A percentile compares a stretch with the other conserved stretches of the same genome.
Conservation (phyloP, 2,113 vertebrate genomes). For the Lampris incognitus region DNA sequence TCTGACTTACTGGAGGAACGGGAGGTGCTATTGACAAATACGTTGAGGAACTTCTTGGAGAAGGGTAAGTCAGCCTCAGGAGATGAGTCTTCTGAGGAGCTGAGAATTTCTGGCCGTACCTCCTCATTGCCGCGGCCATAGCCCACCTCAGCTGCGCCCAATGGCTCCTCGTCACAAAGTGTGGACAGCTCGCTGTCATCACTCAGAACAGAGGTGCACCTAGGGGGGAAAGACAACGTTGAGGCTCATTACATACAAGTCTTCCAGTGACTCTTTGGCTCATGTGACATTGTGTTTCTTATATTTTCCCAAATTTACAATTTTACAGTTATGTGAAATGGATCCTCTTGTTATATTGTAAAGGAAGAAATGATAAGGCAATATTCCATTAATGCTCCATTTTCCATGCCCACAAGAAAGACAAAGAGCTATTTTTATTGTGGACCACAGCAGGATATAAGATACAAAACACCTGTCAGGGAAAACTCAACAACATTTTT, state of each 20-base stretch:
- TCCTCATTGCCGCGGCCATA: constrained; percentile 58
- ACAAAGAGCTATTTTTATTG: not conserved
- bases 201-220: constrained; percentile 92
- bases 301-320: too few species aligned
- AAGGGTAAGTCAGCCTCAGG: constrained; percentile 95
- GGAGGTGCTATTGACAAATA: constrained; percentile 97
- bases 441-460: not conserved
- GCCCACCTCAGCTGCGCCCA: constrained; percentile 74
- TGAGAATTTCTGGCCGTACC: constrained; percentile 75
- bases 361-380: too few species aligned
- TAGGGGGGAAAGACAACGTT: constrained; percentile 24
- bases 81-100: constrained; percentile 89
- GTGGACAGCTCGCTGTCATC: constrained; percentile 89
- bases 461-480: too few species aligned
- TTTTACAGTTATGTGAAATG: too few species aligned
- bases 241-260: not conserved
- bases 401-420: not conserved
- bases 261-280: not conserved
- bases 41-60: constrained; percentile 98
- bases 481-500: too few species aligned
- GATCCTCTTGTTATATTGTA: too few species aligned
- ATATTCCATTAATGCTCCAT: too few species aligned
- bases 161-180: constrained; percentile 85
- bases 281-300: not conserved
- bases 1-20: constrained; percentile 93